Evolutionary conservation across 2,797 vertebrate genomes (phyloP).

Genomic region (Xiphorhynchus erythropygius): DNA sequence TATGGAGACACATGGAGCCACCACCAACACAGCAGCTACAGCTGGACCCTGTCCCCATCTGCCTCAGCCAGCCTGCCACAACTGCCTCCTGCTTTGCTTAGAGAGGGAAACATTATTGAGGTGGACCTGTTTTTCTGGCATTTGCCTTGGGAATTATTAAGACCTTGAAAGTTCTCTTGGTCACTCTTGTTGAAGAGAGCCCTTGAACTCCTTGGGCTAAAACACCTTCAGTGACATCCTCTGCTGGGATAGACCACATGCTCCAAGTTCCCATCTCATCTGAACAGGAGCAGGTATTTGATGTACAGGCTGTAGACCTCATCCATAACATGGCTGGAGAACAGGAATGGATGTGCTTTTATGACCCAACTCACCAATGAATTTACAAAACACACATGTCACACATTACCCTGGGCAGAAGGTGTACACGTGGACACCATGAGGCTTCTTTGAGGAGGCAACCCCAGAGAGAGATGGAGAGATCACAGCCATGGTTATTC

Average conservation of each 20-base stretch:
- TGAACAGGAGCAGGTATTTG: background rate
- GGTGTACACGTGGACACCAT: background rate
- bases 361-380: background rate
- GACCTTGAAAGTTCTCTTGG: background rate
- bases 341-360: background rate
- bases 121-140: background rate
- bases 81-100: background rate
- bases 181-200: background rate
- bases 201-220: background rate
- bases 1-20: background rate
- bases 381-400: background rate
- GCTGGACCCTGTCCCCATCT: background rate
- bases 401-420: background rate
- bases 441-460: background rate
- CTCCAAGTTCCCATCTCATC: rapidly evolving
- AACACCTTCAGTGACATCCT: background rate
- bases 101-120: background rate
- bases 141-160: background rate
- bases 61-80: background rate
- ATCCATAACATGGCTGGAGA: background rate
- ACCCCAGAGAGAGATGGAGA: background rate
- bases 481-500: background rate
- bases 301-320: background rate
- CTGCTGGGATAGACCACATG: background rate
- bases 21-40: background rate